A percentile compares a stretch with the other conserved stretches of the same genome.
Conservation (phyloP, 2,797 vertebrate genomes). For the Anomalospiza imberbis region DNA sequence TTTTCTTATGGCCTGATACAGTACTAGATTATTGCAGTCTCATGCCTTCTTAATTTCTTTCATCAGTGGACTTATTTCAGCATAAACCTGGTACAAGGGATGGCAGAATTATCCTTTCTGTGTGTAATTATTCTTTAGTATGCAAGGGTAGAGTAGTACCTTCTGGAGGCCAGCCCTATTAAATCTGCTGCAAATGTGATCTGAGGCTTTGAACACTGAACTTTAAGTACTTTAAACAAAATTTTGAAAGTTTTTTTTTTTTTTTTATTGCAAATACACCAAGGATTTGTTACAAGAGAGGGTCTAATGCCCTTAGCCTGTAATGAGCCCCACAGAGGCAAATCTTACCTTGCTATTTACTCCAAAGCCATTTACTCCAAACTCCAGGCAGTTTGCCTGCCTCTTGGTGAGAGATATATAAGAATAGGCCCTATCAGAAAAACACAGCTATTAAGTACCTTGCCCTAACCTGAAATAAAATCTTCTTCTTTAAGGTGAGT, state of each 20-base stretch:
- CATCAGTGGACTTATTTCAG: neutral
- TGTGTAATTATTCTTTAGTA: neutral
- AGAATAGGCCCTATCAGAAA: neutral
- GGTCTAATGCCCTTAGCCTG: neutral
- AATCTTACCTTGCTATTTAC: neutral
- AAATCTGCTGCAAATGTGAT: neutral
- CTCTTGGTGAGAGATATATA: neutral
- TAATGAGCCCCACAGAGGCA: neutral
- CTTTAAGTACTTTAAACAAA: neutral
- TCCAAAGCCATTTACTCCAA: neutral
- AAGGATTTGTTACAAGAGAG: neutral
- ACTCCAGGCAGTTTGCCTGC: neutral
- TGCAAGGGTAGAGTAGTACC: neutral
- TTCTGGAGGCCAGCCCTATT: neutral
- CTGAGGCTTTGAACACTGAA: neutral
- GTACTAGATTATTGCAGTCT: neutral
- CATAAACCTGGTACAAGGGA: neutral
- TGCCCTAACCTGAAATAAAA: neutral
- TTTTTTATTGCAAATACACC: neutral
- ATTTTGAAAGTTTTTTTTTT: neutral
- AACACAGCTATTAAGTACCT: neutral
- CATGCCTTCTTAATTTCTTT: slow-evolving; percentile 3
- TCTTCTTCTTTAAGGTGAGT: neutral
- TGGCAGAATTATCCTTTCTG: neutral
- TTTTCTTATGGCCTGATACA: neutral